Evolutionary conservation across 2,797 vertebrate species (phyloP), one percentile per base, ranked within the genome.

Genomic region (Prionace glauca): DNA sequence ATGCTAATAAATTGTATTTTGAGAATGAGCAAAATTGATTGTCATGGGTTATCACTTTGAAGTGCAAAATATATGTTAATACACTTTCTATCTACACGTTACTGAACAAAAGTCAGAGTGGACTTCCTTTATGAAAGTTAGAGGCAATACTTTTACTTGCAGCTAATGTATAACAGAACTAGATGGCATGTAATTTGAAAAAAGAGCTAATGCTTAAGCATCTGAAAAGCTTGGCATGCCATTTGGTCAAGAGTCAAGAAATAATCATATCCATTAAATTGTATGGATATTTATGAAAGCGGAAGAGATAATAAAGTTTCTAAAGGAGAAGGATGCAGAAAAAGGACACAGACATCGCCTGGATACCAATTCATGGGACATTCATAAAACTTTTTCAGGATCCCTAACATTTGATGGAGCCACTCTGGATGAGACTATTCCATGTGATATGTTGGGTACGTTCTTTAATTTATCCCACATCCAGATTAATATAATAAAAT

Each of bases 401-500:
- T 22, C 84, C 26, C 41, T 87, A 56, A 45, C 24, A 56, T 81
- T 86, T 86, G 84, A 10, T 86, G 84, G 84, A 86, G 45, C 41
- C 84, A 86, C 50, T 87, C 50, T 87, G 84, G 84, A 87, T 87
- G 84, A 87, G 84, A 56, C 2, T 50, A 87, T 56, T 50, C 84
- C 45, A 56, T 26, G 45, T 26, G 8, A 87, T 87, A 87, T 10
- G 8, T 87, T 84, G 36, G 79, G 79, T 84, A 84, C 41, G 79
- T 41, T 84, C 2, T 87, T 87, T 24, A 26, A 10, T 26, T 87
- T 87, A 84, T 84, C 36, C 36, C 18, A 84, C 18, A 84, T 84
- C 79, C n/a, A 84, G 79, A 84, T 84, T 36, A 84, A 84, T 84
- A 84, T 84, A 84, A 41, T 45, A 84, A 84, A 84, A 87, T 87